phyloP scores from a whole-genome alignment of 2,113 vertebrate species.

The Podilymbus podiceps region DNA sequence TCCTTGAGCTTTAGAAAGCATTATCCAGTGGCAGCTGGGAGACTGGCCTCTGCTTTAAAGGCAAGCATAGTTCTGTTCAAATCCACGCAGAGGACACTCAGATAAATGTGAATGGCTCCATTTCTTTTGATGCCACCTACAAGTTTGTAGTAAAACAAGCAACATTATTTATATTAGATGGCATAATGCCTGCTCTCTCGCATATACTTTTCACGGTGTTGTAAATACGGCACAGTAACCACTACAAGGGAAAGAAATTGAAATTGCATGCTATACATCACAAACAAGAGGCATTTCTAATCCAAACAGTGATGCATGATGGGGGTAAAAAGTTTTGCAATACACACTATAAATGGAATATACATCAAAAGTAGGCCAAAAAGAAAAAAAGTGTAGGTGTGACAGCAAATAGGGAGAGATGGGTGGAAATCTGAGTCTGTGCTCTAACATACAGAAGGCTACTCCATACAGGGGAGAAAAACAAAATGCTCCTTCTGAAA shows the following conservation, averaged over 20 bases:
- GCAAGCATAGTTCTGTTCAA: neutral
- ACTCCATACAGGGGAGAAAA: neutral
- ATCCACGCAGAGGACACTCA: neutral
- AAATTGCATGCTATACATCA: neutral
- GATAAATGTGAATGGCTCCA: neutral
- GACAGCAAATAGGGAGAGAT: neutral
- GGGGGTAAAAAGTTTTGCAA: neutral
- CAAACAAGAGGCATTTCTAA: neutral
- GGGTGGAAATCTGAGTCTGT: neutral
- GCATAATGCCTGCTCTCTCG: neutral
- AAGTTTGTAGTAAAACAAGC: neutral
- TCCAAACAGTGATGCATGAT: neutral
- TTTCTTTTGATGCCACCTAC: neutral
- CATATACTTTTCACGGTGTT: neutral
- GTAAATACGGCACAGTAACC: neutral
- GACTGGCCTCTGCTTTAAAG: neutral
- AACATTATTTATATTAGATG: neutral
- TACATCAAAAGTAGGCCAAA: slow-evolving; percentile 14
- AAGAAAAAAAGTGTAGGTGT: neutral
- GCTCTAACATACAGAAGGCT: neutral
- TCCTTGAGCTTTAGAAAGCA: neutral
- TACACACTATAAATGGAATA: neutral
- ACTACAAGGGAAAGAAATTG: neutral
- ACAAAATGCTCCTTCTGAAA: neutral
- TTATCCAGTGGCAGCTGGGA: neutral